Percentiles rank a stretch among this genome's conserved stretches.
phyloP scores from a whole-genome alignment of 2,113 vertebrate species.

The Lophotis ruficrista region DNA sequence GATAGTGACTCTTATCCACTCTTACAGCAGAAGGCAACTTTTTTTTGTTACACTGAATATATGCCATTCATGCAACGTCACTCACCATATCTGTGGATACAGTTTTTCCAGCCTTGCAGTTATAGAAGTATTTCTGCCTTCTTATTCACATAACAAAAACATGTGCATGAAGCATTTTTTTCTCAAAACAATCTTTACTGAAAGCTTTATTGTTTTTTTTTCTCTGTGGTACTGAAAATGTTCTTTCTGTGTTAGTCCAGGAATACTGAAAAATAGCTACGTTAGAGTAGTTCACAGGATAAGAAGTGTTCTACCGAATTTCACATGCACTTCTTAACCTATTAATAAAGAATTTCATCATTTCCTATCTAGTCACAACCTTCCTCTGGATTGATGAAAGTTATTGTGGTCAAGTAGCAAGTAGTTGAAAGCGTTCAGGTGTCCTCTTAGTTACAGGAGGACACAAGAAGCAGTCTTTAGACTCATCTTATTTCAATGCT shows the following conservation, averaged over 20 bases:
- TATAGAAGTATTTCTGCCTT: background rate
- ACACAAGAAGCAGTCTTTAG: background rate
- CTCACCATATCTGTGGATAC: background rate
- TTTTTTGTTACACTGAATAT: background rate
- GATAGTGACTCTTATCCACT: background rate
- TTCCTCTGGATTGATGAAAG: background rate
- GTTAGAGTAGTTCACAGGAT: background rate
- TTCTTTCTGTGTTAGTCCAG: background rate
- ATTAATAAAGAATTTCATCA: background rate
- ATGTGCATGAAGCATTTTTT: background rate
- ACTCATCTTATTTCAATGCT: background rate
- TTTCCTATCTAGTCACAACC: background rate
- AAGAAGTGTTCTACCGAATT: background rate
- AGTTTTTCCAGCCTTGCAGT: background rate
- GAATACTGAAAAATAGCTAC: background rate
- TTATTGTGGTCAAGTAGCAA: background rate
- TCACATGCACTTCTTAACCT: background rate
- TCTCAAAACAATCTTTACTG: background rate
- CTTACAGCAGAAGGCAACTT: background rate
- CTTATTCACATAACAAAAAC: background rate
- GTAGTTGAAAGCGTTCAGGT: background rate
- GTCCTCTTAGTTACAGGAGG: background rate
- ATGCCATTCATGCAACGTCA: background rate
- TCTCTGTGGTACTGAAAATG: background rate
- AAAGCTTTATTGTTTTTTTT: background rate